A percentile compares a stretch with the other conserved stretches of the same genome.
These are phyloP conservation scores for Orthonyx spaldingii DNA, from an alignment of 2,113 vertebrate genomes.

Conservation along the genomic window DNA sequence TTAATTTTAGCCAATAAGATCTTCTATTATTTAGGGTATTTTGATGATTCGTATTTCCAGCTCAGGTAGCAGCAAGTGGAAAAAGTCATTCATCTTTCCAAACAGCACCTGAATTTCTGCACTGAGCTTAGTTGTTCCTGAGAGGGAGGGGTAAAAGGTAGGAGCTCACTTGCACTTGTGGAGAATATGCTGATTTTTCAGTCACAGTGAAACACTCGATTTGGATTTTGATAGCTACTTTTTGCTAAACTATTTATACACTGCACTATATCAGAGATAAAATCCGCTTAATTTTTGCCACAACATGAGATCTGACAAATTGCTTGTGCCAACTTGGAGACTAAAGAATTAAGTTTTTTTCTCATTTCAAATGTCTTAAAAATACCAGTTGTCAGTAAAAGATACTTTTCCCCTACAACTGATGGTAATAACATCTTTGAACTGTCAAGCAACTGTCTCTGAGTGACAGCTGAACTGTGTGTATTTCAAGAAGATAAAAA, in stretches of 20 bases:
- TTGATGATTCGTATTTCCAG: neutral
- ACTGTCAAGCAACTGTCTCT: conserved; percentile 17
- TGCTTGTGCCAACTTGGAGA: neutral
- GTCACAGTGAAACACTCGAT: neutral
- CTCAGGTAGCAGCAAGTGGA: neutral
- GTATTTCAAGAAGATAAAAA: conserved; percentile 5
- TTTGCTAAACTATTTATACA: neutral
- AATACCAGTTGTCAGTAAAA: conserved; percentile 44
- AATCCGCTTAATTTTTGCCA: conserved; percentile 2
- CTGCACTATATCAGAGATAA: neutral
- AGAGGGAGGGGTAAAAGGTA: neutral
- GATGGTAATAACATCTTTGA: conserved; percentile 42
- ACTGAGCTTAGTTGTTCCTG: neutral
- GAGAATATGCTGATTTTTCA: neutral
- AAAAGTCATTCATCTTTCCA: neutral
- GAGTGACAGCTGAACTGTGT: conserved; percentile 28
- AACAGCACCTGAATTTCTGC: neutral
- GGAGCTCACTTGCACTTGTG: neutral
- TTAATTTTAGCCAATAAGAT: neutral
- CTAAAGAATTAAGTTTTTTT: conserved; percentile 11
- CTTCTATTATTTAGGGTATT: neutral
- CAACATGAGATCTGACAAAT: conserved; percentile 2
- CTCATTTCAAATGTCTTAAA: conserved; percentile 16
- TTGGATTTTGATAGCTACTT: neutral
- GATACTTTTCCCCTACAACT: neutral